Percentiles rank a stretch among this genome's conserved stretches.
phyloP scores from a whole-genome alignment of 1,140 invertebrate species.

The Mamestra configurata region DNA sequence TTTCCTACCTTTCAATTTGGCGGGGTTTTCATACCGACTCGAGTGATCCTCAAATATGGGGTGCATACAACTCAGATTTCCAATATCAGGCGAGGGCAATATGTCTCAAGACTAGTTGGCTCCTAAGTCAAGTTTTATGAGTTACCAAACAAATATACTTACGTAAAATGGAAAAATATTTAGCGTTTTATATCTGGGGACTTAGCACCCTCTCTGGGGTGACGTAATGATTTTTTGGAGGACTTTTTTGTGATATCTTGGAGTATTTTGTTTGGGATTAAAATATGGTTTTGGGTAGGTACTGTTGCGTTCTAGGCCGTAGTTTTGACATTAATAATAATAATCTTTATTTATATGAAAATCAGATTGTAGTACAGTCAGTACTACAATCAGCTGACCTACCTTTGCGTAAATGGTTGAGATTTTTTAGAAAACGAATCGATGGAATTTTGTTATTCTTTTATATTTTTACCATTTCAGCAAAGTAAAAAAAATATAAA shows the following conservation, averaged over 20 bases:
- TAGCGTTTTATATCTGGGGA: slow-evolving; percentile 4
- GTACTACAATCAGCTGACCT: no score
- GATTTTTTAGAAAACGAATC: no score
- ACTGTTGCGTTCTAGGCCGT: no score
- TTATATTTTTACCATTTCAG: no score
- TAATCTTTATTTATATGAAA: no score
- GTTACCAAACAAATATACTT: slow-evolving; percentile 52
- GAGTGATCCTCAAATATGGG: slow-evolving; percentile 59
- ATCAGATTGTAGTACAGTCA: no score
- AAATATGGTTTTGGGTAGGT: no score
- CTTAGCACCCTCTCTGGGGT: background rate
- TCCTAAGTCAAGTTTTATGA: slow-evolving; percentile 61
- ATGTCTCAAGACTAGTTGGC: slow-evolving; percentile 55
- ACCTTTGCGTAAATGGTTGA: no score
- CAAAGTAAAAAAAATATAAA: no score
- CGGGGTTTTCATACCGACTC: slow-evolving; percentile 53
- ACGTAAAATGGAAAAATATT: slow-evolving; percentile 46
- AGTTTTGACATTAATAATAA: no score
- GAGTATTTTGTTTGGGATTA: background rate
- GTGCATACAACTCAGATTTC: slow-evolving; percentile 59
- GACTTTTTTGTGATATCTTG: background rate
- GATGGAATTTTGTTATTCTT: no score
- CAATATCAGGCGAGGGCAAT: slow-evolving; percentile 54
- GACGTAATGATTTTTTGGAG: background rate
- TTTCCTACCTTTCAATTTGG: slow-evolving; percentile 52